Conservation (phyloP, 2,888 invertebrate genomes). For the Scrobipalpa costella region DNA sequence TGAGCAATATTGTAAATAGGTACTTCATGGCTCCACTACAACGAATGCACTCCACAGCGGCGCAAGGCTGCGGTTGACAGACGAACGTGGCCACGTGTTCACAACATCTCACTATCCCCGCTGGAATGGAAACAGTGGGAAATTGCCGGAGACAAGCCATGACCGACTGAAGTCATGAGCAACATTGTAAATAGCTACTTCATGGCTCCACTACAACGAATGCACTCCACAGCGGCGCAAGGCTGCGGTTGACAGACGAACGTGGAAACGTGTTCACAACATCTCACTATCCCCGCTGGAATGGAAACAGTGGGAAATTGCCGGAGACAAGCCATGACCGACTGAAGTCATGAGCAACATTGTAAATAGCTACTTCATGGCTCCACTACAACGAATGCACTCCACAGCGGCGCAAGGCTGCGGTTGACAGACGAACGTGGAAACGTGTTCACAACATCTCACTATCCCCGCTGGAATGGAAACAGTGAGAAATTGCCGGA, state of each 20-base stretch:
- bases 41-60: slow-evolving; percentile 3
- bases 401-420: background rate
- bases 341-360: too few species aligned
- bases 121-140: background rate
- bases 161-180: too few species aligned
- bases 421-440: background rate
- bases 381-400: background rate
- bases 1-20: too few species aligned
- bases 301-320: too few species aligned
- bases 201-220: background rate
- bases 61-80: slow-evolving; percentile 3
- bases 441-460: background rate
- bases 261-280: too few species aligned
- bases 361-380: too few species aligned
- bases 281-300: too few species aligned
- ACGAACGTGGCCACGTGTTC: background rate
- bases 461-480: too few species aligned
- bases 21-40: background rate
- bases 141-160: too few species aligned
- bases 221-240: background rate
- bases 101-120: background rate
- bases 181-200: too few species aligned
- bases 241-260: slow-evolving; percentile 5
- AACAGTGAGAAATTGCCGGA: too few species aligned
- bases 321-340: too few species aligned